Percentiles rank a stretch among this genome's conserved stretches.
These are phyloP conservation scores for Scelioninae gen. 2 DNA, from an alignment of 2,888 invertebrate genomes.

Conservation along the genomic window DNA sequence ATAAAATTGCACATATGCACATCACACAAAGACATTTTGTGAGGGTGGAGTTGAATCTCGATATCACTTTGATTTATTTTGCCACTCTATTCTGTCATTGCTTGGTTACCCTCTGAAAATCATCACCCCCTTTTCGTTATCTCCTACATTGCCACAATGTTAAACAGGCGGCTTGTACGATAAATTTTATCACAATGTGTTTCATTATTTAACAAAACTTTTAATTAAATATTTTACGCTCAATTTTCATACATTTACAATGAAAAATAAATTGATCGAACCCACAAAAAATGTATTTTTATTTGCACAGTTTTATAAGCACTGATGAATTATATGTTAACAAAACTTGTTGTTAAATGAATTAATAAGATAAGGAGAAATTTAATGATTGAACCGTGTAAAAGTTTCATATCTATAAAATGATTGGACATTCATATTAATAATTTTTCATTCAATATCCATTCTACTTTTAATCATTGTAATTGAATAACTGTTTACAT, in stretches of 20 bases:
- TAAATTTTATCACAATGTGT: conserved; percentile 29
- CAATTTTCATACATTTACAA: neutral
- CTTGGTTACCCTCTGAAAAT: conserved; percentile 56
- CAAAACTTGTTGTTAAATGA: no score
- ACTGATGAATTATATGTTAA: no score
- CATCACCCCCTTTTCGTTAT: conserved; percentile 52
- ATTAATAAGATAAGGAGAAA: no score
- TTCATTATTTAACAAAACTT: conserved; percentile 9
- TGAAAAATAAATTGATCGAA: no score
- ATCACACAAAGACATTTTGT: conserved; percentile 52
- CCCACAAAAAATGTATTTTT: no score
- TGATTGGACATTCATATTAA: no score
- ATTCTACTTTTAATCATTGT: no score
- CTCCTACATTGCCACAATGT: conserved; percentile 37
- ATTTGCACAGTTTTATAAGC: no score
- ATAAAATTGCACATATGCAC: conserved; percentile 59
- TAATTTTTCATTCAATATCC: no score
- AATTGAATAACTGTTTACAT: no score
- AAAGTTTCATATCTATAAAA: no score
- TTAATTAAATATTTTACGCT: conserved; percentile 10
- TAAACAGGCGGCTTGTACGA: conserved; percentile 40
- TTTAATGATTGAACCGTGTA: no score
- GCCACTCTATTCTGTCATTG: conserved; percentile 51
- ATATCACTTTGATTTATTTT: conserved; percentile 58
- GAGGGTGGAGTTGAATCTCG: conserved; percentile 57